Evolutionary conservation across 2,888 invertebrate species (phyloP).

Genomic region (Hemicrepidius hirtus): DNA sequence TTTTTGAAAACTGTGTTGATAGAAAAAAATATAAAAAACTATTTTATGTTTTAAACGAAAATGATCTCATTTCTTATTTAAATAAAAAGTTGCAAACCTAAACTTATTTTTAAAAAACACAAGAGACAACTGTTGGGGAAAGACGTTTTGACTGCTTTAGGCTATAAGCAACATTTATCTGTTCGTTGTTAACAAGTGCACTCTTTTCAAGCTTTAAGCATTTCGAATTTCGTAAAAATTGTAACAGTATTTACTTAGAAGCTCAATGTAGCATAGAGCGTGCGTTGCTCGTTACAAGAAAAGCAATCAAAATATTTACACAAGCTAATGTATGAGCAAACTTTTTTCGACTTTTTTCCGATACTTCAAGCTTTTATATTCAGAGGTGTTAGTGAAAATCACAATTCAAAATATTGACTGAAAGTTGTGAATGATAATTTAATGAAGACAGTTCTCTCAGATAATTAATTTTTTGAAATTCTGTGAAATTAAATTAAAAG

Average conservation of each 20-base stretch:
- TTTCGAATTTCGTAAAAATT: constrained; percentile 4
- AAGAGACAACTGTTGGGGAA: background rate
- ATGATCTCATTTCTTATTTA: no score
- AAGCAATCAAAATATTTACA: constrained; percentile 22
- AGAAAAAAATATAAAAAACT: no score
- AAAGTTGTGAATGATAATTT: no score
- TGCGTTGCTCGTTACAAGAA: background rate
- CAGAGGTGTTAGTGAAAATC: background rate
- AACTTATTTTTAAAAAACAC: background rate
- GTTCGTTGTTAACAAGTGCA: constrained; percentile 3
- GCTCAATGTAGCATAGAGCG: background rate
- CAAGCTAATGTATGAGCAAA: constrained; percentile 3
- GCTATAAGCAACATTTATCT: constrained; percentile 5
- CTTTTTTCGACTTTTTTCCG: background rate
- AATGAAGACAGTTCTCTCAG: no score
- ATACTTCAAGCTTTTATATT: background rate
- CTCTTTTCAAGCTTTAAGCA: background rate
- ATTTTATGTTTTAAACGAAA: no score
- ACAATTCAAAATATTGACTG: background rate
- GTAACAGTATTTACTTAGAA: constrained; percentile 5
- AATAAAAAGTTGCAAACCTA: background rate
- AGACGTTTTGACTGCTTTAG: constrained; percentile 3
- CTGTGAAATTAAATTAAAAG: no score
- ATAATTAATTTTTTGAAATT: no score
- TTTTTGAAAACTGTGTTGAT: no score